These are phyloP conservation scores for Leptothorax acervorum DNA, from an alignment of 2,888 invertebrate genomes.

Conservation along the genomic window DNA sequence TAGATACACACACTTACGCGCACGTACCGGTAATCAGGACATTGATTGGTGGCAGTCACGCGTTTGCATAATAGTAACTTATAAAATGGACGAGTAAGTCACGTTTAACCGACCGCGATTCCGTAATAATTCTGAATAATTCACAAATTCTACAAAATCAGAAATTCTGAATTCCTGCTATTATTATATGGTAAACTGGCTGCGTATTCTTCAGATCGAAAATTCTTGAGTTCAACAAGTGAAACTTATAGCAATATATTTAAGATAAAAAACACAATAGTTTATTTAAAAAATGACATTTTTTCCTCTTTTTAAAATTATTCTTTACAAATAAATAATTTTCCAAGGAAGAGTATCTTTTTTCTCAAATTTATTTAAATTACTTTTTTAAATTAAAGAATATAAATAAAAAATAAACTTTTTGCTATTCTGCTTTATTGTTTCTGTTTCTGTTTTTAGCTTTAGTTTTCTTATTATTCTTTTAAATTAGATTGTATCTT, in stretches of 20 bases:
- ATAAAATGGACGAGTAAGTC: slow-evolving; percentile 49
- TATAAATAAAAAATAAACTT: background rate
- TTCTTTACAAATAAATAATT: slow-evolving; percentile 6
- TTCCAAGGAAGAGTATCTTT: background rate
- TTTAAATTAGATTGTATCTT: background rate
- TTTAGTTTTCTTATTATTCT: background rate
- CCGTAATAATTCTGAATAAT: slow-evolving; percentile 66
- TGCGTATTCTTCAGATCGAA: background rate
- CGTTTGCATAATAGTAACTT: slow-evolving; percentile 66
- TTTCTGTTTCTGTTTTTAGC: too few species aligned
- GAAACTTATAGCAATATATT: background rate
- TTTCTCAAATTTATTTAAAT: background rate
- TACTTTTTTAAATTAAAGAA: background rate
- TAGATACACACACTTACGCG: background rate
- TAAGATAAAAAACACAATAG: background rate
- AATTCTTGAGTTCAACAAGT: background rate
- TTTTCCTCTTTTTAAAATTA: background rate
- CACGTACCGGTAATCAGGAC: slow-evolving; percentile 79
- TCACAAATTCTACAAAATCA: slow-evolving; percentile 57
- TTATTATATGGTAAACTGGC: background rate
- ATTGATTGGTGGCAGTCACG: slow-evolving; percentile 80
- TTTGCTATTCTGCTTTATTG: background rate
- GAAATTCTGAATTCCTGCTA: slow-evolving; percentile 61
- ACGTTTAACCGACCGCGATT: slow-evolving; percentile 48
- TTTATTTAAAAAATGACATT: background rate